phyloP scores from a whole-genome alignment of 1,140 invertebrate species.

The Cephus cinctus region DNA sequence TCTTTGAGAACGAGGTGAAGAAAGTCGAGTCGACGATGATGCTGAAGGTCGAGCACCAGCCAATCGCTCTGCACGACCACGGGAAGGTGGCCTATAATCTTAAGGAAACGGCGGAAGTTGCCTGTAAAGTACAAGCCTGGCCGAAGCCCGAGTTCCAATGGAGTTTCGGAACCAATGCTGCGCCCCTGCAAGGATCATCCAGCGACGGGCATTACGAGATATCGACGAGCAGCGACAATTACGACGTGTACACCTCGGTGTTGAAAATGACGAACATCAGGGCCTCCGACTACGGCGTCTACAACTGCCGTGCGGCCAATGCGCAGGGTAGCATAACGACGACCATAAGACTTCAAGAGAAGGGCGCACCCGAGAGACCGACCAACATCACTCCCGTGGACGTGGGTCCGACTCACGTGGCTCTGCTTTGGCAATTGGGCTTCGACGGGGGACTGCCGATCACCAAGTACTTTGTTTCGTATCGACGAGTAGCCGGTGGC shows the following conservation, averaged over 20 bases:
- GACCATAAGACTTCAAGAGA: slow-evolving; percentile 77
- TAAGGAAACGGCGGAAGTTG: slow-evolving; percentile 78
- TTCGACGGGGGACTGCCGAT: slow-evolving; percentile 85
- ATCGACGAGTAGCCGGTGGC: slow-evolving; percentile 62
- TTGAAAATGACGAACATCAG: slow-evolving; percentile 75
- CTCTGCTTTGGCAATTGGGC: slow-evolving; percentile 79
- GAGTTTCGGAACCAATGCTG: slow-evolving; percentile 74
- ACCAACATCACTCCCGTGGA: slow-evolving; percentile 67
- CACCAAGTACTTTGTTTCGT: slow-evolving; percentile 82
- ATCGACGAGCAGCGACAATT: slow-evolving; percentile 74
- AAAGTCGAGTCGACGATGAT: slow-evolving; percentile 84
- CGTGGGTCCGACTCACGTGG: slow-evolving; percentile 74
- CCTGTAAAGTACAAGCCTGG: slow-evolving; percentile 87
- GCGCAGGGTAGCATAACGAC: slow-evolving; percentile 72
- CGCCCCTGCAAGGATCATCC: slow-evolving; percentile 68
- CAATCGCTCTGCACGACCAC: slow-evolving; percentile 80
- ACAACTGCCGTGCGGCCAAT: slow-evolving; percentile 83
- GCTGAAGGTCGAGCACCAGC: slow-evolving; percentile 86
- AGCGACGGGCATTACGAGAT: slow-evolving; percentile 86
- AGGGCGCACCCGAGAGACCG: slow-evolving; percentile 82
- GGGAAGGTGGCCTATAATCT: slow-evolving; percentile 88
- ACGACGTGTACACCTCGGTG: slow-evolving; percentile 82
- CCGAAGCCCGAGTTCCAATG: slow-evolving; percentile 91
- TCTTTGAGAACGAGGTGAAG: slow-evolving; percentile 87
- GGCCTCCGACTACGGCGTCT: slow-evolving; percentile 84